These are phyloP conservation scores for Ditylenchus weischeri DNA, from an alignment of 2,888 invertebrate species.

Conservation along the genomic window DNA sequence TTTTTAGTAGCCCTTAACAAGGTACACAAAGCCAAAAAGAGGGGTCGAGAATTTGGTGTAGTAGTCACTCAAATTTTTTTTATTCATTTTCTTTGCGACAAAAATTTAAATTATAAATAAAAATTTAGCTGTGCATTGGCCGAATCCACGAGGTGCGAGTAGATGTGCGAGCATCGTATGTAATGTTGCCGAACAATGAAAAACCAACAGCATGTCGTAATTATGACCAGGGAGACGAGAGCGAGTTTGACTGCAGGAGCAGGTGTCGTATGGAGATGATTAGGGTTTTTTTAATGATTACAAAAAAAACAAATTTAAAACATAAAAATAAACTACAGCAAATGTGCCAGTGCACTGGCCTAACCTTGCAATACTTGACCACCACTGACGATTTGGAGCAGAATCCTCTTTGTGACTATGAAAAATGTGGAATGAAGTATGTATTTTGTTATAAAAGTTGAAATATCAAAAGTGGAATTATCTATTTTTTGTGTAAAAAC, in stretches of 20 bases:
- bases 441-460: constrained; percentile 1
- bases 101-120: neutral
- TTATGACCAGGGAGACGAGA: constrained; percentile 48
- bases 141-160: constrained; percentile 50
- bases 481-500: neutral
- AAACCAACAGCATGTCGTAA: constrained; percentile 50
- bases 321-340: constrained; percentile 30
- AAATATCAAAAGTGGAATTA: no score
- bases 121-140: constrained; percentile 47
- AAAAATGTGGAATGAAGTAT: constrained; percentile 49
- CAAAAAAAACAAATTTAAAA: neutral
- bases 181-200: constrained; percentile 55
- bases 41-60: no score
- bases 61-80: no score
- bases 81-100: no score
- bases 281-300: constrained; percentile 12
- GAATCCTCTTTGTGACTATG: constrained; percentile 53
- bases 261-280: constrained; percentile 52
- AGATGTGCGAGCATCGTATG: constrained; percentile 49
- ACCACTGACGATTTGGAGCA: constrained; percentile 44
- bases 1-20: neutral
- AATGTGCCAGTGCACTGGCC: constrained; percentile 51
- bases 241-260: constrained; percentile 53
- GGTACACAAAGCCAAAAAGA: no score
- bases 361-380: constrained; percentile 46